Conservation (phyloP, 2,113 vertebrate genomes). For the Turdus rufiventris region DNA sequence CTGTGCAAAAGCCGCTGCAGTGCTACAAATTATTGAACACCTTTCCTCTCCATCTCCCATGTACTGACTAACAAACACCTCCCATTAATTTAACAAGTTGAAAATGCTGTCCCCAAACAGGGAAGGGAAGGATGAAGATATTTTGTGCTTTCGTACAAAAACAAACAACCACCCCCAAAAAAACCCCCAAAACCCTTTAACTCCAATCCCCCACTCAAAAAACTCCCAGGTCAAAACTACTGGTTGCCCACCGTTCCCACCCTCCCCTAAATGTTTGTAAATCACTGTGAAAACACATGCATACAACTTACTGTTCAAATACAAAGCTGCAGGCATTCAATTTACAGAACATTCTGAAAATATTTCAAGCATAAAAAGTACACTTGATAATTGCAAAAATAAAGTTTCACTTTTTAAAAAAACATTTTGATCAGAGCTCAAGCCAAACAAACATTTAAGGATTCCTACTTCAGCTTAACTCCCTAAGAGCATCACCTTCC, state of each 20-base stretch:
- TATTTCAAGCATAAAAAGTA: slow-evolving; percentile 72
- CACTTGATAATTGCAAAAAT: slow-evolving; percentile 75
- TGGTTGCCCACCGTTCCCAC: neutral
- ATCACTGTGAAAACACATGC: neutral
- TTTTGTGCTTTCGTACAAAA: neutral
- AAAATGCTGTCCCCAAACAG: neutral
- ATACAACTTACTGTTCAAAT: slow-evolving; percentile 49
- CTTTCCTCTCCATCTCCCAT: neutral
- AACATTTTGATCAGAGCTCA: slow-evolving; percentile 70
- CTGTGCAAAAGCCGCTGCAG: slow-evolving; percentile 5
- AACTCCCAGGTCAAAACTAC: neutral
- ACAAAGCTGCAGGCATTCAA: slow-evolving; percentile 53
- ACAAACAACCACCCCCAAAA: neutral
- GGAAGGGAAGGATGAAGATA: neutral
- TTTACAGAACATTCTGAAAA: slow-evolving; percentile 60
- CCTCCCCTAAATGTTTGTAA: neutral
- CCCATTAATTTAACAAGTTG: neutral
- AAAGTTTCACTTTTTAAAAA: slow-evolving; percentile 67
- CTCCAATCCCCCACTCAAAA: neutral
- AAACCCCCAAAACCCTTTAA: neutral
- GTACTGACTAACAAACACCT: neutral
- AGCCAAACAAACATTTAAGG: slow-evolving; percentile 56
- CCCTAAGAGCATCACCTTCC: neutral
- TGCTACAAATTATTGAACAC: neutral
- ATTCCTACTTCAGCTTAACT: slow-evolving; percentile 42